Evolutionary conservation across 2,797 vertebrate species (phyloP).

Genomic region (Coluber constrictor): DNA sequence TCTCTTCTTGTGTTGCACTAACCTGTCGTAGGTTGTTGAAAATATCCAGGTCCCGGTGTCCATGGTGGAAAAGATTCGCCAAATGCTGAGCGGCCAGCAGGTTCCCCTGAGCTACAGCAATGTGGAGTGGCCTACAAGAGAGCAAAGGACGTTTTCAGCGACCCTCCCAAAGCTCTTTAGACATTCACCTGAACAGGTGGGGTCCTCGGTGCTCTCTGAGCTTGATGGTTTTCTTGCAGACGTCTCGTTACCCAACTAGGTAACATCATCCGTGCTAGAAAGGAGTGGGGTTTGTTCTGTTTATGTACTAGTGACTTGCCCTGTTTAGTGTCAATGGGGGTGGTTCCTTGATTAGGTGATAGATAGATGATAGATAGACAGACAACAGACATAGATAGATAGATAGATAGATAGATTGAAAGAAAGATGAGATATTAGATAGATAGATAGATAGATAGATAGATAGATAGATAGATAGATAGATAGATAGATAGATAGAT

Average conservation of each 20-base stretch:
- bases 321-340: not conserved
- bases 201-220: not conserved
- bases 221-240: not conserved
- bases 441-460: not conserved
- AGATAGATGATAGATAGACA: not conserved
- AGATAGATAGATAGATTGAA: too few relatives aligned
- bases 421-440: not conserved
- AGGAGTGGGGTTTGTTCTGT: not conserved
- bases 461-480: too few relatives aligned
- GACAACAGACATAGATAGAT: too few relatives aligned
- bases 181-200: not conserved
- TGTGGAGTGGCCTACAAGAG: constrained; percentile 81
- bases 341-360: not conserved
- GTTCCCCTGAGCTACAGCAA: constrained; percentile 83
- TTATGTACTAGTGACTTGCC: not conserved
- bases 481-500: too few relatives aligned
- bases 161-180: too few relatives aligned
- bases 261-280: not conserved
- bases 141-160: not conserved
- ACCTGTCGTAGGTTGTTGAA: constrained; percentile 91
- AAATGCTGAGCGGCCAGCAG: constrained; percentile 64
- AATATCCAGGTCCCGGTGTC: constrained; percentile 72
- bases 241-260: not conserved
- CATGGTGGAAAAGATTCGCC: constrained; percentile 70
- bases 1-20: not conserved